Conservation (phyloP, 2,797 vertebrate genomes). For the Acrossocheilus fasciatus region DNA sequence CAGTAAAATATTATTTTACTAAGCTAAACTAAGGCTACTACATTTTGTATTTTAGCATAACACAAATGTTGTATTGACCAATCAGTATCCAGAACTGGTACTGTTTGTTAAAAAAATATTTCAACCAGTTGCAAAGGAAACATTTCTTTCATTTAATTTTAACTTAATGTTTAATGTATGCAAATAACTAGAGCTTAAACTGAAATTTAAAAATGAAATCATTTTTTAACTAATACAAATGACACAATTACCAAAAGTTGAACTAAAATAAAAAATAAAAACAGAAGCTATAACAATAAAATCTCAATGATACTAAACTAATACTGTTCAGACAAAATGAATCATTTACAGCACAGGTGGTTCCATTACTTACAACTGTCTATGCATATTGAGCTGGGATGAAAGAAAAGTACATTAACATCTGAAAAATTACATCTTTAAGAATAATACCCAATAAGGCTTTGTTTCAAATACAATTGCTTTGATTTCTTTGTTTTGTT, state of each 20-base stretch:
- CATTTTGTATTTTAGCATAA: neutral
- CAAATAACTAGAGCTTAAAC: neutral
- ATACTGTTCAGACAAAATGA: neutral
- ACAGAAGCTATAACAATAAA: too few species aligned
- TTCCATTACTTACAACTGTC: neutral
- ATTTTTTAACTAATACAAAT: too few species aligned
- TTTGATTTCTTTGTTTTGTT: constrained; percentile 1
- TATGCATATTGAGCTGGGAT: neutral
- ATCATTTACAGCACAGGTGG: neutral
- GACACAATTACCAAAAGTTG: too few species aligned
- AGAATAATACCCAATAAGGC: constrained; percentile 5
- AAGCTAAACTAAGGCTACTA: neutral
- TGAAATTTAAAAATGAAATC: too few species aligned
- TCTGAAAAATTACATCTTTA: neutral
- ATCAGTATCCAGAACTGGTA: too few species aligned
- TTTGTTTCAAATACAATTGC: neutral
- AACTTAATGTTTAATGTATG: neutral
- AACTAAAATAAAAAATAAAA: neutral
- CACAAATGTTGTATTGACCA: neutral
- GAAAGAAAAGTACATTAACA: neutral
- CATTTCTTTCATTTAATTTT: neutral
- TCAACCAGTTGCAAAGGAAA: neutral
- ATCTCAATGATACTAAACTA: neutral
- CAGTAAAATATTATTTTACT: neutral
- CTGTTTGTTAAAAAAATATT: neutral